A percentile compares a stretch with the other conserved stretches of the same genome.
Evolutionary conservation across 2,113 vertebrate species (phyloP).

Genomic region (Caranx melampygus): DNA sequence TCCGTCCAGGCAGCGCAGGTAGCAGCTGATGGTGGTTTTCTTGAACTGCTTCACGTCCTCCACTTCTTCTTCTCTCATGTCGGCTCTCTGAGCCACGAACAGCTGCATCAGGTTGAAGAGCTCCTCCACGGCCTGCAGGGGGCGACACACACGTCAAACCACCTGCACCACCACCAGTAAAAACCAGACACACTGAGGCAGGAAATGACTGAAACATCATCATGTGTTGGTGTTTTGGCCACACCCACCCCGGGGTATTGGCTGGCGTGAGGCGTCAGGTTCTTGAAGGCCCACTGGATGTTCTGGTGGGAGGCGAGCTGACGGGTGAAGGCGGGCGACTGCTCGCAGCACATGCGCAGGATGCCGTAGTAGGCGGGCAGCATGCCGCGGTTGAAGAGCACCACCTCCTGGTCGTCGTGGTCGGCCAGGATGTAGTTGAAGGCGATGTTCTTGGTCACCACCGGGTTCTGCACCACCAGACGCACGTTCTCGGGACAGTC

Average conservation of each 20-base stretch:
- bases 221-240: neutral
- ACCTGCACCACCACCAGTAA: too few species aligned
- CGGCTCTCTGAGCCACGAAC: constrained; percentile 95
- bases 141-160: constrained; percentile 32
- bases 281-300: constrained; percentile 99
- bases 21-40: constrained; percentile 99
- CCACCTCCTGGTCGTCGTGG: constrained; percentile 99
- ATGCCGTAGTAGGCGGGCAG: constrained; percentile 99
- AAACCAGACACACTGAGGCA: neutral
- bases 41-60: constrained; percentile 99
- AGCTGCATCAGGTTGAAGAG: constrained; percentile 99
- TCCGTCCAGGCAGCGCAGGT: constrained; percentile 97
- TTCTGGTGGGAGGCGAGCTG: constrained; percentile 99
- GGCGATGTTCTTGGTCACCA: constrained; percentile 99
- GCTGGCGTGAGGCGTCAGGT: constrained; percentile 98
- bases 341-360: constrained; percentile 98
- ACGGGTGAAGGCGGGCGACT: constrained; percentile 94
- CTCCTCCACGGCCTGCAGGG: constrained; percentile 94
- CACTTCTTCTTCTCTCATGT: constrained; percentile 96
- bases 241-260: constrained; percentile 96
- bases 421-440: constrained; percentile 99
- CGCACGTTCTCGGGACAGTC: constrained; percentile 98
- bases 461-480: constrained; percentile 97
- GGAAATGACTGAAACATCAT: constrained; percentile 38
- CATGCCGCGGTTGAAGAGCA: constrained; percentile 99